Conservation (phyloP, 2,888 invertebrate genomes). For the Aphidius colemani region DNA sequence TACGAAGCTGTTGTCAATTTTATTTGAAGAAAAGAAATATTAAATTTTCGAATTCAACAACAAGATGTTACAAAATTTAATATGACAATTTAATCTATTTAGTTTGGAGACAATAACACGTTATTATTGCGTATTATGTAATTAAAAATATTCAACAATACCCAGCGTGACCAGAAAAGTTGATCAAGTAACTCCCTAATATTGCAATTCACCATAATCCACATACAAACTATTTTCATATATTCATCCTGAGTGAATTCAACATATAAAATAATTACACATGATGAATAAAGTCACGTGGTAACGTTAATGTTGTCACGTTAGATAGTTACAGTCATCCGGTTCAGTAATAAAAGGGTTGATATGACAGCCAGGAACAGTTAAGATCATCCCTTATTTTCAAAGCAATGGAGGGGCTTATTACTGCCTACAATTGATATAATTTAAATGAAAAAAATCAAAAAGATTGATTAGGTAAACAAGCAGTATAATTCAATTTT, state of each 20-base stretch:
- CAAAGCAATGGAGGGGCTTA: constrained; percentile 20
- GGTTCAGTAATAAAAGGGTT: constrained; percentile 55
- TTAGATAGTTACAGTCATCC: constrained; percentile 54
- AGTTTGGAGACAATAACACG: no score
- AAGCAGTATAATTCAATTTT: no score
- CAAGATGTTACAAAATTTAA: no score
- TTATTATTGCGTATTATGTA: no score
- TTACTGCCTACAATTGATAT: background rate
- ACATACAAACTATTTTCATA: constrained; percentile 16
- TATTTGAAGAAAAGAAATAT: no score
- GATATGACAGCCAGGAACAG: constrained; percentile 28
- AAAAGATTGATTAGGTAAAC: background rate
- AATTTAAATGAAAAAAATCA: background rate
- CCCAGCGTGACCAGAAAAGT: constrained; percentile 29
- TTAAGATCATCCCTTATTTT: constrained; percentile 41
- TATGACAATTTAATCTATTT: no score
- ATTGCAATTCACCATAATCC: constrained; percentile 17
- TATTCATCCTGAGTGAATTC: constrained; percentile 14
- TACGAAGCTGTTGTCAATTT: no score
- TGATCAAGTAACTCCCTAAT: constrained; percentile 18
- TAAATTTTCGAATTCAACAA: no score
- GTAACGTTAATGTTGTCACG: constrained; percentile 53
- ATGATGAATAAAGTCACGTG: constrained; percentile 39
- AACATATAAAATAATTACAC: constrained; percentile 40
- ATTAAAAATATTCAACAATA: background rate